Conservation (phyloP, 2,888 invertebrate species). For the Tetramorium bicarinatum region DNA sequence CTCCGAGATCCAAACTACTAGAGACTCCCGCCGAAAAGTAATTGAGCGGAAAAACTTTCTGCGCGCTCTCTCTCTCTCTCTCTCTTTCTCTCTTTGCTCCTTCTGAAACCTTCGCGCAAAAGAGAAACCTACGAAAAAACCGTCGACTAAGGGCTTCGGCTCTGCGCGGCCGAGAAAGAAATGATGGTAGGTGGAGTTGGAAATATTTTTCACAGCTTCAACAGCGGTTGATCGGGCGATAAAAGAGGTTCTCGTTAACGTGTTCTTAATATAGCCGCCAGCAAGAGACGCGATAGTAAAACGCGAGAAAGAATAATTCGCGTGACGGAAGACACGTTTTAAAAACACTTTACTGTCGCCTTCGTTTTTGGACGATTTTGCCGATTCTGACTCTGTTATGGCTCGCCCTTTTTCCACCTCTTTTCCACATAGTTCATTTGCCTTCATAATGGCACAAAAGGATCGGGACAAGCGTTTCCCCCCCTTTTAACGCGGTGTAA, state of each 20-base stretch:
- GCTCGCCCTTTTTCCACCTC: conserved; percentile 22
- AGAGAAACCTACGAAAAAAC: conserved; percentile 50
- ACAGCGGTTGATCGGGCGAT: conserved; percentile 33
- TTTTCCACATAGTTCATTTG: conserved; percentile 55
- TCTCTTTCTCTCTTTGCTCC: conserved; percentile 7
- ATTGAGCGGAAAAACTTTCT: conserved; percentile 58
- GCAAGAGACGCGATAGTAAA: conserved; percentile 15
- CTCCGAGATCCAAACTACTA: conserved; percentile 48
- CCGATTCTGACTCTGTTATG: conserved; percentile 41
- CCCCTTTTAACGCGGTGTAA: conserved; percentile 56
- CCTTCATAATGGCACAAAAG: conserved; percentile 55
- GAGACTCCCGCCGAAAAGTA: conserved; percentile 55
- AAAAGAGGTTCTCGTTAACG: conserved; percentile 49
- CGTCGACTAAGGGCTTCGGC: conserved; percentile 50
- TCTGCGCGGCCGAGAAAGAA: conserved; percentile 38
- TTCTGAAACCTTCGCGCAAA: conserved; percentile 35
- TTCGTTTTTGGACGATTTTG: conserved; percentile 40
- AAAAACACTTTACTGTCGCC: conserved; percentile 51
- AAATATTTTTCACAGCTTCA: conserved; percentile 46
- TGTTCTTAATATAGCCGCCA: conserved; percentile 38
- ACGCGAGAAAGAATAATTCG: conserved; percentile 34
- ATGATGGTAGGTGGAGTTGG: conserved; percentile 29
- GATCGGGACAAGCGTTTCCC: conserved; percentile 30
- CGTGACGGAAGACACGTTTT: conserved; percentile 47
- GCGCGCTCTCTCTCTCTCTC: conserved; percentile 13